phyloP scores from a whole-genome alignment of 1,140 invertebrate species.

The Leptopilina clavipes region DNA sequence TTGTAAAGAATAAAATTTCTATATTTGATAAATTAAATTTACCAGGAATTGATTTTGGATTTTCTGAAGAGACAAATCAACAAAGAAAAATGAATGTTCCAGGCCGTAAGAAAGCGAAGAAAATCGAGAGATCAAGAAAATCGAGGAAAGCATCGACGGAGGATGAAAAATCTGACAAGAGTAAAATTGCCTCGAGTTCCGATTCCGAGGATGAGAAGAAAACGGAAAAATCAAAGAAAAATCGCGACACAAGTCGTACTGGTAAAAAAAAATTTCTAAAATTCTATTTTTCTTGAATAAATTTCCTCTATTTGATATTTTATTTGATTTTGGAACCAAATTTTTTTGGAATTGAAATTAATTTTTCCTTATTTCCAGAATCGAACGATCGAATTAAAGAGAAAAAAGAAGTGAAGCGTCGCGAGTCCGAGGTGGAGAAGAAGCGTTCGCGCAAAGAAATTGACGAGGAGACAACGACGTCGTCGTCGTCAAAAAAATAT shows the following conservation, averaged over 20 bases:
- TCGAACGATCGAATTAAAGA: slow-evolving; percentile 66
- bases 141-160: slow-evolving; percentile 67
- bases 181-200: slow-evolving; percentile 66
- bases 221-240: slow-evolving; percentile 66
- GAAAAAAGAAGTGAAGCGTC: slow-evolving; percentile 69
- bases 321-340: not conserved
- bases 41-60: slow-evolving; percentile 17
- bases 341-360: not conserved
- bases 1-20: too few species aligned
- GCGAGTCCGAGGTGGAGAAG: slow-evolving; percentile 72
- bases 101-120: slow-evolving; percentile 71
- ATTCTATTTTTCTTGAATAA: not conserved
- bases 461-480: slow-evolving; percentile 63
- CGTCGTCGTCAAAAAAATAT: slow-evolving; percentile 68
- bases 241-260: slow-evolving; percentile 59
- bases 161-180: slow-evolving; percentile 71
- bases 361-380: slow-evolving; percentile 46
- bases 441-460: slow-evolving; percentile 72
- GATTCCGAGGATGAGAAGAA: slow-evolving; percentile 70
- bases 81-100: slow-evolving; percentile 23
- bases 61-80: not conserved
- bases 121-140: slow-evolving; percentile 67
- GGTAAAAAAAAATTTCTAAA: slow-evolving; percentile 52
- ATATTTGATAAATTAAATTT: not conserved
- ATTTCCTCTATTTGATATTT: not conserved